These are phyloP conservation scores for Meles meles DNA, from an alignment of 2,113 vertebrate genomes.

Conservation along the genomic window DNA sequence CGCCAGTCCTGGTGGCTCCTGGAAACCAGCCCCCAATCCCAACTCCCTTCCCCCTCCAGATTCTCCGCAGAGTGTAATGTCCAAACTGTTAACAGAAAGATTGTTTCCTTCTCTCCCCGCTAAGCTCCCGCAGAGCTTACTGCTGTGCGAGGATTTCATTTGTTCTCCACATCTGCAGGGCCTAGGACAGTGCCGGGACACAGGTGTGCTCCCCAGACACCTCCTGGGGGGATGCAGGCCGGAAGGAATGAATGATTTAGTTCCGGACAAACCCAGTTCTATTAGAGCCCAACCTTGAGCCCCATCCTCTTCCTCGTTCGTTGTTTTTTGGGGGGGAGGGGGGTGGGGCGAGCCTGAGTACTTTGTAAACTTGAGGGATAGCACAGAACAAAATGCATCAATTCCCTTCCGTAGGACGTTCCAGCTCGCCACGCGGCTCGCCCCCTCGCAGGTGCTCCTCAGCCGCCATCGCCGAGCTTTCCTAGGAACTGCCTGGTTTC, in stretches of 20 bases:
- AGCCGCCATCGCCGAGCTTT: neutral
- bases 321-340: neutral
- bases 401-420: neutral
- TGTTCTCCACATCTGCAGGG: neutral
- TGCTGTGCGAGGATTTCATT: neutral
- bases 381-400: neutral
- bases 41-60: fast-evolving
- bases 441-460: too few species aligned
- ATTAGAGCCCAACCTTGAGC: neutral
- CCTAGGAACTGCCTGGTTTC: neutral
- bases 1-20: neutral
- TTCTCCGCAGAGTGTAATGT: neutral
- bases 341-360: neutral
- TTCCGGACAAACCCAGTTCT: neutral
- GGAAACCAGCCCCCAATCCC: neutral
- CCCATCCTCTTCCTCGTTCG: neutral
- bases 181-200: neutral
- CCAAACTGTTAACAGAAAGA: neutral
- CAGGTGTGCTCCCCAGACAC: too few species aligned
- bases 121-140: too few species aligned
- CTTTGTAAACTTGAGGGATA: neutral
- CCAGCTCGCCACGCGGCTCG: neutral
- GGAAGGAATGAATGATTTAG: too few species aligned
- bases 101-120: neutral
- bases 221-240: neutral